These are phyloP conservation scores for Melanotaenia nigrans DNA, from an alignment of 2,797 vertebrate genomes.

Conservation along the genomic window DNA sequence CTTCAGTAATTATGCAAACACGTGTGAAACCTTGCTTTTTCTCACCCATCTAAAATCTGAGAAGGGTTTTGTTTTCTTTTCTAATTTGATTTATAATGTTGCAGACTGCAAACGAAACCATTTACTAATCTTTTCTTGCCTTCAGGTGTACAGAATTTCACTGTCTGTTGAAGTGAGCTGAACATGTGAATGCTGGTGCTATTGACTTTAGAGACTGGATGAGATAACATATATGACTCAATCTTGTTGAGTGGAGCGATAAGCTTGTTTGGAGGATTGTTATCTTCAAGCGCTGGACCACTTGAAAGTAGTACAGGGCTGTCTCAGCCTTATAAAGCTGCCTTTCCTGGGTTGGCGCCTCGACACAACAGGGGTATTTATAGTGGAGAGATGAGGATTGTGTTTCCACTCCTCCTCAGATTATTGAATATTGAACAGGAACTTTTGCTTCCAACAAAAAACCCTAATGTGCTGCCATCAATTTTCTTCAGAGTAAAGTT, in stretches of 20 bases:
- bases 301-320: constrained; percentile 36
- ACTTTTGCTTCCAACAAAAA: constrained; percentile 20
- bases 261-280: constrained; percentile 59
- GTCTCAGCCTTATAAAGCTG: constrained; percentile 74
- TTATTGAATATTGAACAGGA: constrained; percentile 17
- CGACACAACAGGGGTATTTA: constrained; percentile 56
- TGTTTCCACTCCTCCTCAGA: constrained; percentile 29
- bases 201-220: constrained; percentile 30
- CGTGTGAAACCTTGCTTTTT: background rate
- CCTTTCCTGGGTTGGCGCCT: constrained; percentile 33
- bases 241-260: constrained; percentile 66
- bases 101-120: constrained; percentile 14
- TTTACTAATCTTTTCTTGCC: constrained; percentile 30
- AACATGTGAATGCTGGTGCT: constrained; percentile 48
- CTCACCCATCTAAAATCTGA: background rate
- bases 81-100: background rate
- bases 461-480: background rate
- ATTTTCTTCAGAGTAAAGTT: constrained; percentile 11
- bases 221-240: constrained; percentile 66
- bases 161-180: constrained; percentile 4
- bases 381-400: constrained; percentile 50
- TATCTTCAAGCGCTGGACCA: constrained; percentile 67
- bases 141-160: constrained; percentile 9
- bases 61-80: background rate
- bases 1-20: background rate